Percentiles rank a stretch among this genome's conserved stretches.
phyloP scores from a whole-genome alignment of 92 coral and sea anemone species.

The Zoanthus solanderi region DNA sequence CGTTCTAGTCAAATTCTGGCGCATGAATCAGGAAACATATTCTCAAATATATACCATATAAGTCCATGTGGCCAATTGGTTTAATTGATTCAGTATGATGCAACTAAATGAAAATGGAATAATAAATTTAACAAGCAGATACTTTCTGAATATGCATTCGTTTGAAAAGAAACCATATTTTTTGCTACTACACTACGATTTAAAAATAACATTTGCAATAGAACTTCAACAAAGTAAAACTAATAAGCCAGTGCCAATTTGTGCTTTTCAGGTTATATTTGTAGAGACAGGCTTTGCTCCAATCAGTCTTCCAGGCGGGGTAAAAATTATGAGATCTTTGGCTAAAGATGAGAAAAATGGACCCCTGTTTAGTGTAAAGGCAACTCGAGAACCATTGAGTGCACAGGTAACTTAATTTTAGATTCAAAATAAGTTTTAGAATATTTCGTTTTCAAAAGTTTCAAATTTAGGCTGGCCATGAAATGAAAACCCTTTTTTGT shows the following conservation, averaged over 20 bases:
- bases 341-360: slow-evolving; percentile 41
- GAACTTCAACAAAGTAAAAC: too few species aligned
- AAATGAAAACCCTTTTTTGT: not conserved
- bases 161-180: too few species aligned
- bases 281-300: slow-evolving; percentile 44
- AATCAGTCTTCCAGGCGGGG: slow-evolving; percentile 26
- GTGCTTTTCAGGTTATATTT: slow-evolving; percentile 18
- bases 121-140: too few species aligned
- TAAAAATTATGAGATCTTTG: slow-evolving; percentile 21
- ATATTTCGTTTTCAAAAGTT: not conserved
- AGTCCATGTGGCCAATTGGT: too few species aligned
- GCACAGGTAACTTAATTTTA: not conserved
- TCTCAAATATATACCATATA: too few species aligned
- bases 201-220: too few species aligned
- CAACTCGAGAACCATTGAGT: slow-evolving; percentile 28
- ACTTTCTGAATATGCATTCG: too few species aligned
- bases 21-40: not conserved
- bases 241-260: not conserved
- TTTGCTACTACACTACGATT: too few species aligned
- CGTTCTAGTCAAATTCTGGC: not conserved
- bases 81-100: too few species aligned
- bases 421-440: not conserved
- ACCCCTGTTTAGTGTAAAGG: slow-evolving; percentile 39
- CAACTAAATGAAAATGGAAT: too few species aligned
- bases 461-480: not conserved